These are phyloP conservation scores for Lacanobia oleracea DNA, from an alignment of 2,888 invertebrate species.

Conservation along the genomic window DNA sequence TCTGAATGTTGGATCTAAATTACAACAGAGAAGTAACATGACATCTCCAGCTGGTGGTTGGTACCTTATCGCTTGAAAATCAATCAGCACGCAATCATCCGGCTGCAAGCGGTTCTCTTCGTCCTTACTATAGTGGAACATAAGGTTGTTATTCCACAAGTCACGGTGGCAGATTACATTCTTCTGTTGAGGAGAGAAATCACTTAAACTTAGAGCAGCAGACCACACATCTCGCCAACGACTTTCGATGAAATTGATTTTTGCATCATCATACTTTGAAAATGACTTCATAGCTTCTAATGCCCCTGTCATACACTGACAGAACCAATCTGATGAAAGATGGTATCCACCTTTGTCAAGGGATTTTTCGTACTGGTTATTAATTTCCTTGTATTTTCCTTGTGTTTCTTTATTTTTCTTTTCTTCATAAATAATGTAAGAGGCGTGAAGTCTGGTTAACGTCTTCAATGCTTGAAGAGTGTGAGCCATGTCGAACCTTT, in stretches of 20 bases:
- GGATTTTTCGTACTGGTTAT: conserved; percentile 75
- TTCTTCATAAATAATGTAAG: conserved; percentile 89
- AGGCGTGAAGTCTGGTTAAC: conserved; percentile 88
- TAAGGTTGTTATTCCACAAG: conserved; percentile 92
- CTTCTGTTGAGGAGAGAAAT: conserved; percentile 77
- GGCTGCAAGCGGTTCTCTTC: conserved; percentile 73
- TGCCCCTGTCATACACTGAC: conserved; percentile 81
- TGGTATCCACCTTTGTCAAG: conserved; percentile 77
- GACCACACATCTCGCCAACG: conserved; percentile 80
- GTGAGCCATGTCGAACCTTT: conserved; percentile 85
- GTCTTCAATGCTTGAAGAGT: conserved; percentile 84
- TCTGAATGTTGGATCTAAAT: conserved; percentile 86
- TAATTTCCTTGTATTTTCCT: conserved; percentile 71
- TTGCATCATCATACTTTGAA: conserved; percentile 76
- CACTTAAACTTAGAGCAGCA: conserved; percentile 73
- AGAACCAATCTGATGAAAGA: conserved; percentile 77
- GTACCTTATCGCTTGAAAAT: conserved; percentile 93
- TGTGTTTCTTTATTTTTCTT: conserved; percentile 75
- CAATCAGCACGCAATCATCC: conserved; percentile 92
- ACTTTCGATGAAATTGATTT: conserved; percentile 72
- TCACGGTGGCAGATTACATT: conserved; percentile 91
- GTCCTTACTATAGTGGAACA: conserved; percentile 85
- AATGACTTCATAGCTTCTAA: conserved; percentile 78
- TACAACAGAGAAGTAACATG: conserved; percentile 89
- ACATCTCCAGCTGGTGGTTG: conserved; percentile 93